Percentiles rank a stretch among this genome's conserved stretches.
Evolutionary conservation across 2,888 invertebrate genomes (phyloP).

Genomic region (Agrochola macilenta): DNA sequence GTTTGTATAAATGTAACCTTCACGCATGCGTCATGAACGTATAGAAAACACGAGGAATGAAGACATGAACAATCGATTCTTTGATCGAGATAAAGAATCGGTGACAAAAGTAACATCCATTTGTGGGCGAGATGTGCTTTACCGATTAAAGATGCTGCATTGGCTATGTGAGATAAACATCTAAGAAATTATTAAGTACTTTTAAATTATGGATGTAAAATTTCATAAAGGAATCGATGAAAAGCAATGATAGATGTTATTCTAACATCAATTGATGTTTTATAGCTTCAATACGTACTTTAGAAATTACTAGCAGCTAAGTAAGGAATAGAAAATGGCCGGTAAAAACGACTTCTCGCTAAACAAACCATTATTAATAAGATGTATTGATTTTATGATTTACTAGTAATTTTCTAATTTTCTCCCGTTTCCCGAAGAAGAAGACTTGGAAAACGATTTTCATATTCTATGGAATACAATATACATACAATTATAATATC

Average conservation of each 20-base stretch:
- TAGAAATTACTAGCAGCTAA: neutral
- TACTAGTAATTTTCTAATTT: neutral
- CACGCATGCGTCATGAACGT: slow-evolving; percentile 68
- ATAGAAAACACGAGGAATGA: slow-evolving; percentile 66
- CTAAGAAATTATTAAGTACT: slow-evolving; percentile 46
- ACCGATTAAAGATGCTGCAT: slow-evolving; percentile 64
- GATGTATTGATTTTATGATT: neutral
- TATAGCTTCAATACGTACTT: neutral
- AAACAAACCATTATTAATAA: neutral
- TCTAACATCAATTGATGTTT: slow-evolving; percentile 8
- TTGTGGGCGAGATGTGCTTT: slow-evolving; percentile 70
- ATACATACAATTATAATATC: too few species aligned
- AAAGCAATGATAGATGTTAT: slow-evolving; percentile 13
- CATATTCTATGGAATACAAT: neutral
- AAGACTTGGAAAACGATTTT: neutral
- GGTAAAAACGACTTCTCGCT: slow-evolving; percentile 19
- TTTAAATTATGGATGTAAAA: slow-evolving; percentile 23
- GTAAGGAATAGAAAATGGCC: neutral
- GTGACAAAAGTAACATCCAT: slow-evolving; percentile 76
- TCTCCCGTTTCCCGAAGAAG: neutral
- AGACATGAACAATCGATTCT: slow-evolving; percentile 71
- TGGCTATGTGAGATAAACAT: slow-evolving; percentile 49
- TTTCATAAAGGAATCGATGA: slow-evolving; percentile 7
- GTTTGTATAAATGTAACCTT: slow-evolving; percentile 66
- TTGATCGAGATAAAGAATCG: slow-evolving; percentile 69